phyloP scores from a whole-genome alignment of 2,113 vertebrate species.

The Solenodon paradoxus region DNA sequence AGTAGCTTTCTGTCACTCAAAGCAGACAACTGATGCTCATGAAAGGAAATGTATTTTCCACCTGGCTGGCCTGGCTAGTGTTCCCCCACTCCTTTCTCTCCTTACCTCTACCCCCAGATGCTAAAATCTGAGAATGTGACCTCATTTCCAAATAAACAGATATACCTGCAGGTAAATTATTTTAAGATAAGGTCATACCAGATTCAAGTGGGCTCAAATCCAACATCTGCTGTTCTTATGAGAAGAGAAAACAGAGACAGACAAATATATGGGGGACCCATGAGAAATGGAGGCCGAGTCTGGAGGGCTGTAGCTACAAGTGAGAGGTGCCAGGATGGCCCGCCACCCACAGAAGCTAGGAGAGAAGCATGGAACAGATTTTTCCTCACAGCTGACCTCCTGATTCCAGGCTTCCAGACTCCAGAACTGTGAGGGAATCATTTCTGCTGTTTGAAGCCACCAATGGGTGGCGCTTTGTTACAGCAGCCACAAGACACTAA shows the following conservation, averaged over 20 bases:
- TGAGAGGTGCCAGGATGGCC: too few relatives aligned
- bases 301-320: accelerated
- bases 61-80: neutral
- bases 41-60: neutral
- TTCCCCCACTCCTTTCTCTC: too few relatives aligned
- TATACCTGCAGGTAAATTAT: neutral
- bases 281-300: neutral
- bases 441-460: neutral
- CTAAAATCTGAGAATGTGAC: neutral
- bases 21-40: neutral
- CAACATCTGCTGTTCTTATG: neutral
- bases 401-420: neutral
- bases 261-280: accelerated
- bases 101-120: too few relatives aligned
- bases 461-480: neutral
- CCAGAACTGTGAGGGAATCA: neutral
- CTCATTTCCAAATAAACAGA: neutral
- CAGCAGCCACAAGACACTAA: neutral
- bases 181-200: neutral
- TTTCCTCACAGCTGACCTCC: neutral
- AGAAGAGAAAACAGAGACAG: neutral
- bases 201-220: neutral
- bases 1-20: neutral
- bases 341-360: neutral
- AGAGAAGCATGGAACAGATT: neutral